Evolutionary conservation across 2,113 vertebrate genomes (phyloP).

Genomic region (Salvelinus namaycush): DNA sequence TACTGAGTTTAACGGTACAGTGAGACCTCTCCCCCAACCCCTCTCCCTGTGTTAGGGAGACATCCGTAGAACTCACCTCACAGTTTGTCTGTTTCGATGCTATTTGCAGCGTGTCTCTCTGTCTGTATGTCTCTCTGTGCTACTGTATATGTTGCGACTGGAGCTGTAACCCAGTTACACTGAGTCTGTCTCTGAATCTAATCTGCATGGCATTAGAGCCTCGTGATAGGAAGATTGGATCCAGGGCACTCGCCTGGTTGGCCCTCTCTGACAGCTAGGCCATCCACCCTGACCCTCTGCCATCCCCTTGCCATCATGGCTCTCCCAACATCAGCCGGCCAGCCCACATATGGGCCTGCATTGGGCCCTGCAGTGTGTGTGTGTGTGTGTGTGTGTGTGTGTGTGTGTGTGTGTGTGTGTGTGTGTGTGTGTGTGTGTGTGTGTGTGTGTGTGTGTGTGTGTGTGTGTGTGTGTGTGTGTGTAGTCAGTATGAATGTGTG

Average conservation of each 20-base stretch:
- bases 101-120: background rate
- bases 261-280: constrained; percentile 17
- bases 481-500: no score
- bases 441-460: no score
- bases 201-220: constrained; percentile 21
- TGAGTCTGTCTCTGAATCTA: constrained; percentile 17
- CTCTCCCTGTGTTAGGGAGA: no score
- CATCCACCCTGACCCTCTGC: background rate
- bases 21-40: no score
- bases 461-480: no score
- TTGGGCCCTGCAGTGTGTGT: background rate
- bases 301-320: constrained; percentile 37
- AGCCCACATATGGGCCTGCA: constrained; percentile 48
- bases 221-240: constrained; percentile 46
- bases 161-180: background rate
- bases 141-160: background rate
- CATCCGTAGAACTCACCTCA: no score
- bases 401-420: no score
- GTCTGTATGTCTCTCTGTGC: background rate
- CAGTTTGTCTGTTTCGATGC: no score
- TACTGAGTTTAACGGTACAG: no score
- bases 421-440: no score
- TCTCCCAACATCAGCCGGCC: constrained; percentile 27
- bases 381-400: background rate
- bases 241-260: constrained; percentile 43